Conservation (phyloP, 2,888 invertebrate species). For the Sceliomorpha sp. region DNA sequence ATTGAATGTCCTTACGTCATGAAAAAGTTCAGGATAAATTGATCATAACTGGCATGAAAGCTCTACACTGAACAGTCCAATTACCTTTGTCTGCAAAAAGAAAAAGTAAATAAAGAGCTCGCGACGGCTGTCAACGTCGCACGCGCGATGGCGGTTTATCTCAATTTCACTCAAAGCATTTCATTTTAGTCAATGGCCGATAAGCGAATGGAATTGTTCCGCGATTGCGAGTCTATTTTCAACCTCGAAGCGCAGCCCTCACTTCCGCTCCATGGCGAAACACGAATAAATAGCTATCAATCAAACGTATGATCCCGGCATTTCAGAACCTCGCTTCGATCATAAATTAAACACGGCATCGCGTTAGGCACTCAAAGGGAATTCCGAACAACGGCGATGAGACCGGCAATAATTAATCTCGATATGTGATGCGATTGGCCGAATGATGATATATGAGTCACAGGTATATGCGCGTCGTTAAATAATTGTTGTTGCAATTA, state of each 20-base stretch:
- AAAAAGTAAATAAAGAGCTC: constrained; percentile 56
- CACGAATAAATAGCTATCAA: constrained; percentile 66
- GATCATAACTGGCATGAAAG: too few relatives aligned
- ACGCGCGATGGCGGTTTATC: constrained; percentile 30
- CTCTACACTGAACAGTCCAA: constrained; percentile 17
- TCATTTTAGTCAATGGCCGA: constrained; percentile 53
- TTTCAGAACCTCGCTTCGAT: constrained; percentile 52
- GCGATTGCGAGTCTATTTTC: constrained; percentile 35
- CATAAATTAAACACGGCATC: constrained; percentile 58
- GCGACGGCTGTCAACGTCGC: constrained; percentile 51
- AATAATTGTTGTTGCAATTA: constrained; percentile 51
- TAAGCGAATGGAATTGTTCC: constrained; percentile 54
- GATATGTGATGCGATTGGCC: constrained; percentile 41
- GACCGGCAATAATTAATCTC: constrained; percentile 56
- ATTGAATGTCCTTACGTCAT: too few relatives aligned
- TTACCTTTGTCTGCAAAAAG: constrained; percentile 40
- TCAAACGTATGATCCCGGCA: constrained; percentile 60
- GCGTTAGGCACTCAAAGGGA: constrained; percentile 50
- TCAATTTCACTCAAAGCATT: constrained; percentile 29
- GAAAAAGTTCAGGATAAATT: too few relatives aligned
- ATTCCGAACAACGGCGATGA: constrained; percentile 47
- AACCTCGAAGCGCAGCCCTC: constrained; percentile 31
- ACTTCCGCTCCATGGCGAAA: constrained; percentile 56
- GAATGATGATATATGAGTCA: constrained; percentile 46
- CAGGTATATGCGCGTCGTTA: constrained; percentile 22